phyloP scores from a whole-genome alignment of 2,113 vertebrate genomes.

The Pyxicephalus adspersus region DNA sequence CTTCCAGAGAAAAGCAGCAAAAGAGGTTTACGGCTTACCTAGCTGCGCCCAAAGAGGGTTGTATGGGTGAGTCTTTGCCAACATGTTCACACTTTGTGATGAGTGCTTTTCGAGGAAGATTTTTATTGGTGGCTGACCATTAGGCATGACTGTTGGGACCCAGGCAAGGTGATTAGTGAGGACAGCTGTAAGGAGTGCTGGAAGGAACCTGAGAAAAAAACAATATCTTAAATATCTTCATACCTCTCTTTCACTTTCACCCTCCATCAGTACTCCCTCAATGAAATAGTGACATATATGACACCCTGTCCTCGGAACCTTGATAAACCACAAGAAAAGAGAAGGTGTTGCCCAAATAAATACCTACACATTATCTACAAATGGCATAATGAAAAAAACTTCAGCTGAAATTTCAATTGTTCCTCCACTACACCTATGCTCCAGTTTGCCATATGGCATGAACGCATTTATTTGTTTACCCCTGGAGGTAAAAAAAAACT shows the following conservation, averaged over 20 bases:
- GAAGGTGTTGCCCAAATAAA: no score
- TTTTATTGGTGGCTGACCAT: slow-evolving; percentile 94
- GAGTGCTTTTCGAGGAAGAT: slow-evolving; percentile 99
- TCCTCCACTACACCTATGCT: no score
- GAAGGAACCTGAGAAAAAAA: slow-evolving; percentile 85
- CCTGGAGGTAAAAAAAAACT: slow-evolving; percentile 18
- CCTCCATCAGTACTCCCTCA: no score
- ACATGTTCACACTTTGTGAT: slow-evolving; percentile 94
- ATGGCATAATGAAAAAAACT: no score
- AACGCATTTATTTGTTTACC: not conserved
- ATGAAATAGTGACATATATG: no score
- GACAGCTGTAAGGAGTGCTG: slow-evolving; percentile 93
- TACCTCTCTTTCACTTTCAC: no score
- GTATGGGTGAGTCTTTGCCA: slow-evolving; percentile 96
- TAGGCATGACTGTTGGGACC: slow-evolving; percentile 98
- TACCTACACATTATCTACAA: no score
- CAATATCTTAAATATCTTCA: not conserved
- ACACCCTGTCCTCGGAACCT: no score
- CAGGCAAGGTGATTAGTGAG: slow-evolving; percentile 97
- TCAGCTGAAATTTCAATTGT: no score
- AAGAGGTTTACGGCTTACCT: slow-evolving; percentile 72
- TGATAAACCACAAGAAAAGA: no score
- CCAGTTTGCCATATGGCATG: no score
- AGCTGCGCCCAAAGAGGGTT: slow-evolving; percentile 98
- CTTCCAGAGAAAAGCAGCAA: no score